These are phyloP conservation scores for Eupithecia vulgata DNA, from an alignment of 2,888 invertebrate genomes.

Conservation along the genomic window DNA sequence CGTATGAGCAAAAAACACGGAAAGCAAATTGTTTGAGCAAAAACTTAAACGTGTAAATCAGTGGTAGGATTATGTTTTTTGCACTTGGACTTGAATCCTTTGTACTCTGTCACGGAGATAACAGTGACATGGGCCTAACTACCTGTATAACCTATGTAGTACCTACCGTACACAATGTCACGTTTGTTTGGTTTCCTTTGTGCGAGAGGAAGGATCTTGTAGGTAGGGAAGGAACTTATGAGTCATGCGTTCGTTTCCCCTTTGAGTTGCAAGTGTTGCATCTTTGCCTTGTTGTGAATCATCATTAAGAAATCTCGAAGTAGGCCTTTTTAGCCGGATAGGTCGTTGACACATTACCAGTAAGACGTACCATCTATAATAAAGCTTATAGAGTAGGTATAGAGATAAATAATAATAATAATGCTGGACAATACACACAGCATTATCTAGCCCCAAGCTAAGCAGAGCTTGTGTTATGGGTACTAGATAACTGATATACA, in stretches of 20 bases:
- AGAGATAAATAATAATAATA: too few species aligned
- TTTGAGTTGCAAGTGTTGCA: conserved; percentile 24
- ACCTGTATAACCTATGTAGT: conserved; percentile 4
- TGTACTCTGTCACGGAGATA: conserved; percentile 19
- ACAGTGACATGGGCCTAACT: conserved; percentile 3
- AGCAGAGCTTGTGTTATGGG: too few species aligned
- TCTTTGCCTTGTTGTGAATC: conserved; percentile 24
- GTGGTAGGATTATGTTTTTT: conserved; percentile 39
- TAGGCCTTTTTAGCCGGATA: neutral
- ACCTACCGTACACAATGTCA: neutral
- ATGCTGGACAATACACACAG: too few species aligned
- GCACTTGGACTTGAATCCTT: conserved; percentile 27
- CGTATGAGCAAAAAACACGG: conserved; percentile 36
- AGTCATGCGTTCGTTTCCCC: conserved; percentile 29
- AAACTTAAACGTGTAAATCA: conserved; percentile 50
- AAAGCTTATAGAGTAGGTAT: too few species aligned
- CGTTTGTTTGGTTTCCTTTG: conserved; percentile 23
- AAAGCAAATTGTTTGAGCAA: conserved; percentile 46
- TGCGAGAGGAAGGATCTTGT: conserved; percentile 19
- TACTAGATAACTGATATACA: too few species aligned
- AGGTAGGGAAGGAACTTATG: conserved; percentile 4
- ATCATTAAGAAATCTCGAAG: neutral
- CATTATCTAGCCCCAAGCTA: too few species aligned
- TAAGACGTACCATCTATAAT: too few species aligned
- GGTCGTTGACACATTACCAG: neutral